Evolutionary conservation across 37 sponge, comb jelly and placozoan genomes (phyloP).

Genomic region (Agelas oroides): DNA sequence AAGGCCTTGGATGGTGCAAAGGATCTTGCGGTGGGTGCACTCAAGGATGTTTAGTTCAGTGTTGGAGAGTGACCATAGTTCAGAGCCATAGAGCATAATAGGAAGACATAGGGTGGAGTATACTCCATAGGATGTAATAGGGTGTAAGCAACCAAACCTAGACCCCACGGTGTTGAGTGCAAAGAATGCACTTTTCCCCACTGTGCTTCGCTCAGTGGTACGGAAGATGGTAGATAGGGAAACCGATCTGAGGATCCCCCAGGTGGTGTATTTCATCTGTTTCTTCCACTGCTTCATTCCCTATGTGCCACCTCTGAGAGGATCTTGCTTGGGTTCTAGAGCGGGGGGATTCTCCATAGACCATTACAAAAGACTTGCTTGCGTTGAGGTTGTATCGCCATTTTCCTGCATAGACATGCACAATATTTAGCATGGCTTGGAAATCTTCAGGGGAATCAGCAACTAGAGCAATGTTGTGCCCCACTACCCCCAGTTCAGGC

Average conservation of each 20-base stretch:
- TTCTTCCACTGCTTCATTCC: not conserved
- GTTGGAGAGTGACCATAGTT: conserved; percentile 8
- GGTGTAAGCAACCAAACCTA: conserved; percentile 14
- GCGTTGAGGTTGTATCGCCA: conserved; percentile 12
- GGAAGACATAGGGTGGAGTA: not conserved
- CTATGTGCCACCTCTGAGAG: not conserved
- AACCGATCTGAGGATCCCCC: not conserved
- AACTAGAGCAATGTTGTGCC: not conserved
- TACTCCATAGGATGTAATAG: not conserved
- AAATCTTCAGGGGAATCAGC: not conserved
- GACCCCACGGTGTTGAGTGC: conserved; percentile 10
- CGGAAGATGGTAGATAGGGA: not conserved
- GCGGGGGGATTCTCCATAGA: not conserved
- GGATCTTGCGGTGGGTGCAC: conserved; percentile 6
- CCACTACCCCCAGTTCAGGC: not conserved
- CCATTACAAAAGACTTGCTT: not conserved
- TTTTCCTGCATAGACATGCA: not conserved
- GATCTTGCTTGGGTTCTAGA: not conserved
- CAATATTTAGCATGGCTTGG: not conserved
- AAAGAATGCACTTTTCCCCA: conserved; percentile 14
- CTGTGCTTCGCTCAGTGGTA: not conserved
- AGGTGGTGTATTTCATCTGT: conserved; percentile 1
- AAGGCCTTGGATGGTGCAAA: conserved; percentile 15
- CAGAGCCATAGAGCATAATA: conserved; percentile 14
- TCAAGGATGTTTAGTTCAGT: conserved; percentile 15